These are phyloP conservation scores for Speoplatyrhinus poulsoni DNA, from an alignment of 2,113 vertebrate species.

Conservation along the genomic window DNA sequence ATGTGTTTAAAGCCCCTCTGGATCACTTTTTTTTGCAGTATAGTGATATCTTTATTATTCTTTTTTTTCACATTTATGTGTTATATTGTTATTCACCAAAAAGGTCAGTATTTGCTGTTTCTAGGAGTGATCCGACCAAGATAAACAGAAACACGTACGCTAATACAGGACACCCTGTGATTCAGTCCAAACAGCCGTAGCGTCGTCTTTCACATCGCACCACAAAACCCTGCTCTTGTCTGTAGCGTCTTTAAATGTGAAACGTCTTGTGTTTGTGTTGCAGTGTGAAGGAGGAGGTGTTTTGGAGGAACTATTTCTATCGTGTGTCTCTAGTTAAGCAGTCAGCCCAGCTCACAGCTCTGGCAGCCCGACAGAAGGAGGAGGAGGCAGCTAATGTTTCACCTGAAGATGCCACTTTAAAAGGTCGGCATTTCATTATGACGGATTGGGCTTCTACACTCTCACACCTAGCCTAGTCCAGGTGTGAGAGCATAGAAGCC, in stretches of 20 bases:
- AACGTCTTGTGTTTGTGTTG: conserved; percentile 15
- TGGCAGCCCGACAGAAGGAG: conserved; percentile 89
- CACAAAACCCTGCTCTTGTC: no score
- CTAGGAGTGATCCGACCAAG: no score
- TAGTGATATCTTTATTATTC: neutral
- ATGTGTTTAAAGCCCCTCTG: no score
- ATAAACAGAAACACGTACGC: no score
- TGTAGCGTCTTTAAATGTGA: neutral
- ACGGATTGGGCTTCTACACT: neutral
- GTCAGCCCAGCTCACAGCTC: conserved; percentile 92
- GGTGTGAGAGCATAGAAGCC: no score
- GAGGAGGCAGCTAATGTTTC: conserved; percentile 46
- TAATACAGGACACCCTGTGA: no score
- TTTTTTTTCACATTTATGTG: neutral
- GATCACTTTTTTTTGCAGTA: no score
- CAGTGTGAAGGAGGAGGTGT: conserved; percentile 94
- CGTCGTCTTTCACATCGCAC: no score
- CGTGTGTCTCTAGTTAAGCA: conserved; percentile 95
- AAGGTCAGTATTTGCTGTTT: no score
- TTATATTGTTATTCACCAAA: no score
- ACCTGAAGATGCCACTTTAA: conserved; percentile 68
- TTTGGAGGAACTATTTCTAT: conserved; percentile 99
- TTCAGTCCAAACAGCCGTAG: no score
- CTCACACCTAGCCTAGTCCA: no score
- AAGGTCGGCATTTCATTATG: conserved; percentile 73